Evolutionary conservation across 2,113 vertebrate genomes (phyloP).

Genomic region (Eclectus roratus): DNA sequence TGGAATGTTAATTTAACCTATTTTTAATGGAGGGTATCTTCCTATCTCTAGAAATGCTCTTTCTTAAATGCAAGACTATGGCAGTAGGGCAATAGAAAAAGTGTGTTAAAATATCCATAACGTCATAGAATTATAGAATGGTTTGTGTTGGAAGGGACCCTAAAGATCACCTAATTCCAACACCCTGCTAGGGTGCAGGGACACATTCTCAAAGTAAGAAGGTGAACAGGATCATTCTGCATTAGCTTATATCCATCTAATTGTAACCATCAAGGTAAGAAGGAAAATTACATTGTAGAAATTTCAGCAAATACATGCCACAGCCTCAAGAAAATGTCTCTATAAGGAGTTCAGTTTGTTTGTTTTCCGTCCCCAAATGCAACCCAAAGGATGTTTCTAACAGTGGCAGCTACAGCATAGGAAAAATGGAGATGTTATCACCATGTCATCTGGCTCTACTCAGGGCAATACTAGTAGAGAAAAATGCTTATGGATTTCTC

Average conservation of each 20-base stretch:
- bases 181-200: neutral
- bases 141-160: neutral
- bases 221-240: neutral
- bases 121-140: neutral
- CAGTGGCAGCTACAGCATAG: neutral
- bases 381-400: neutral
- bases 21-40: neutral
- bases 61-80: neutral
- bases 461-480: neutral
- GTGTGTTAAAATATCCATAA: neutral
- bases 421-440: neutral
- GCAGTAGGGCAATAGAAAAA: neutral
- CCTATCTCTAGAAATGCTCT: neutral
- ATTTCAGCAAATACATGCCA: neutral
- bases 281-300: neutral
- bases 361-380: neutral
- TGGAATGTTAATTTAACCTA: neutral
- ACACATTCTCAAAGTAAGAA: neutral
- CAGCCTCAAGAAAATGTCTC: neutral
- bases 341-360: neutral
- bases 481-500: neutral
- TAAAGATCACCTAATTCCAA: neutral
- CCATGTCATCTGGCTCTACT: neutral
- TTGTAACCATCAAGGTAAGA: neutral
- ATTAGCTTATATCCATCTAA: neutral